Base-by-base conservation (phyloP, 1,140 invertebrate species). In the Drosophila guanche region DNA sequence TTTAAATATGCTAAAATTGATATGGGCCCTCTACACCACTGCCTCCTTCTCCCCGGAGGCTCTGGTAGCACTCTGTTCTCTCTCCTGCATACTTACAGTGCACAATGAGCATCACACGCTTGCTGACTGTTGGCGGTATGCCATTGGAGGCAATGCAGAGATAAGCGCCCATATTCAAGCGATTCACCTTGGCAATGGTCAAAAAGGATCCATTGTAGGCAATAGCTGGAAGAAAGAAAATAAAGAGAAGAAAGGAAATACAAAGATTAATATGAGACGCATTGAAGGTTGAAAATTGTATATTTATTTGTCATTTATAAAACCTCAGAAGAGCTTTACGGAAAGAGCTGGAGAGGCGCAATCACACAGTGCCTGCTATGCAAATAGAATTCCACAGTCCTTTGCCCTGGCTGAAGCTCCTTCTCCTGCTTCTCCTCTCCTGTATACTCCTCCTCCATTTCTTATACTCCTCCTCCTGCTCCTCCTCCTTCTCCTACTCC, bases 161-260 rank as follows among this genome's bases (percentile, higher is more conserved):
- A 91, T 97, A 97, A 16, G 96, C 95, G 42, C 96, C 97, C 97
- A 98, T 98, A 86, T 98, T 96, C 23, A 97, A 93, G 45, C 97
- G 93, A 79, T 95, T 97, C 41, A 97, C 96, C 93, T 95, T 95
- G 25, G 94, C 94, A 70, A 98, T 94, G 79, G 95, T 95, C 78
- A 98, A 93, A 55, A 94, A 92, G 14, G 95, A 93, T 22, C 96
- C 96, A 57, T 95, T 94, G 6, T 95, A 93, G 67, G 91, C 94
- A 29, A 92, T 84, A 37, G 94, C 95, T 95, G 92, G n/a, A 47
- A 50, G 54, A 12, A 12, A 67, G 10, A 20, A 54, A 27, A 46
- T 20, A 63, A 40, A 22, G 33, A 29, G 29, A 20, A 20, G 16
- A 20, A 20, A 67, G 10, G 14, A 54, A 27, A 46, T 20, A 63